Percentiles rank a stretch among this genome's conserved stretches.
Evolutionary conservation across 2,797 vertebrate species (phyloP).

Genomic region (Sebastolobus altivelis): DNA sequence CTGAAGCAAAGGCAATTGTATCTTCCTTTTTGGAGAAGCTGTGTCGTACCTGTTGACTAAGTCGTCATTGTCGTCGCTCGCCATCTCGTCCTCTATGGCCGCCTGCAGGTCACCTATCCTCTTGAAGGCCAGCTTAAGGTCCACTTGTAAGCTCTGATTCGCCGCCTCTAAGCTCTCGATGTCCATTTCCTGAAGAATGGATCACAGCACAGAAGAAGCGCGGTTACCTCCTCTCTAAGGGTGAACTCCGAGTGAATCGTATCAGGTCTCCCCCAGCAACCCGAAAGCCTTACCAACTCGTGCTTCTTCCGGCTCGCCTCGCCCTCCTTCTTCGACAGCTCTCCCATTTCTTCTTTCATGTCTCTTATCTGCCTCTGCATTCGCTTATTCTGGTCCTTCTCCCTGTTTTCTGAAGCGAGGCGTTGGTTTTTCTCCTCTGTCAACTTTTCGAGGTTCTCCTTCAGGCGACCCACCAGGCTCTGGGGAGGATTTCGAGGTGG

Average conservation of each 20-base stretch:
- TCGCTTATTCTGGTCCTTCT: slow-evolving; percentile 98
- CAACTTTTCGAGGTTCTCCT: slow-evolving; percentile 98
- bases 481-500: slow-evolving; percentile 33
- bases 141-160: slow-evolving; percentile 97
- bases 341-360: slow-evolving; percentile 95
- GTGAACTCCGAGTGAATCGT: slow-evolving; percentile 21
- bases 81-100: slow-evolving; percentile 99
- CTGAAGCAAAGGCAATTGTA: slow-evolving; percentile 20
- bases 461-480: slow-evolving; percentile 92
- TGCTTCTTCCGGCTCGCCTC: slow-evolving; percentile 99
- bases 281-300: slow-evolving; percentile 88
- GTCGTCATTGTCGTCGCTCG: slow-evolving; percentile 97
- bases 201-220: slow-evolving; percentile 70
- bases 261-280: slow-evolving; percentile 21
- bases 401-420: slow-evolving; percentile 89
- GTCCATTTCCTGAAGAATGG: slow-evolving; percentile 94
- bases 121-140: slow-evolving; percentile 98
- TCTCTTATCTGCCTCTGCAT: slow-evolving; percentile 95
- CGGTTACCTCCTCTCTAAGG: slow-evolving; percentile 27
- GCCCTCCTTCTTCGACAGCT: slow-evolving; percentile 94
- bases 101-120: slow-evolving; percentile 98
- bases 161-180: slow-evolving; percentile 97
- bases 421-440: slow-evolving; percentile 94
- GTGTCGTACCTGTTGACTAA: slow-evolving; percentile 92
- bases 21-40: slow-evolving; percentile 5